phyloP scores from a whole-genome alignment of 2,113 vertebrate genomes.

The Origma solitaria region DNA sequence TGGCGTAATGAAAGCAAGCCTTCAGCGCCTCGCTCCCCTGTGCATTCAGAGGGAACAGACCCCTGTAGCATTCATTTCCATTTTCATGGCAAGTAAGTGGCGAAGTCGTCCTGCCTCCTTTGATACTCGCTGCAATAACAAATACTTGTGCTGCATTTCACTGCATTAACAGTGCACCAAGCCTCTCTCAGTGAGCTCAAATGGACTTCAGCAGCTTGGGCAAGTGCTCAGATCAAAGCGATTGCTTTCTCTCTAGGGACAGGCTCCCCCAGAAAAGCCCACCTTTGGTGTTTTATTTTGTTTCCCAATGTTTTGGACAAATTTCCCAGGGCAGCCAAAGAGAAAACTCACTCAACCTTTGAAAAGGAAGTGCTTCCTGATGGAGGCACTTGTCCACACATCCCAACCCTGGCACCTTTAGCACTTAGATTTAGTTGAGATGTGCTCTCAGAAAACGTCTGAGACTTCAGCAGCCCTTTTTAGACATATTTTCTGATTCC shows the following conservation, averaged over 20 bases:
- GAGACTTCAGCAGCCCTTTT: neutral
- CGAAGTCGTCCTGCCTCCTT: constrained; percentile 1
- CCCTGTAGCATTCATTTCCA: constrained; percentile 4
- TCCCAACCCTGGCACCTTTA: neutral
- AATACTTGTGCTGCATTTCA: neutral
- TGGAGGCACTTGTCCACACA: neutral
- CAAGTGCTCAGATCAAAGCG: neutral
- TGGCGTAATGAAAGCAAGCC: constrained; percentile 12
- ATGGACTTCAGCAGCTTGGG: neutral
- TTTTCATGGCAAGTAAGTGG: constrained; percentile 11
- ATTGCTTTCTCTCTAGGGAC: neutral
- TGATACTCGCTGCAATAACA: neutral
- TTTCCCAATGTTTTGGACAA: neutral
- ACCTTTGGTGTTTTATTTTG: neutral
- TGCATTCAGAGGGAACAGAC: neutral
- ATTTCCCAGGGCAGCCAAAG: neutral
- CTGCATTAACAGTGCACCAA: neutral
- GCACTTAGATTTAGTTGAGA: neutral
- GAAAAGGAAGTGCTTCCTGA: neutral
- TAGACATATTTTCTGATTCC: neutral
- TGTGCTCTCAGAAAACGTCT: rapidly evolving
- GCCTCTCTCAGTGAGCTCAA: neutral
- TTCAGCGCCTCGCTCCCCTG: neutral
- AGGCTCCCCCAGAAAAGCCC: neutral
- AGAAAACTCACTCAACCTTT: neutral